Evolutionary conservation across 2,113 vertebrate species (phyloP), one percentile per base, ranked within the genome.

Genomic region (Petrocephalus microphthalmus): DNA sequence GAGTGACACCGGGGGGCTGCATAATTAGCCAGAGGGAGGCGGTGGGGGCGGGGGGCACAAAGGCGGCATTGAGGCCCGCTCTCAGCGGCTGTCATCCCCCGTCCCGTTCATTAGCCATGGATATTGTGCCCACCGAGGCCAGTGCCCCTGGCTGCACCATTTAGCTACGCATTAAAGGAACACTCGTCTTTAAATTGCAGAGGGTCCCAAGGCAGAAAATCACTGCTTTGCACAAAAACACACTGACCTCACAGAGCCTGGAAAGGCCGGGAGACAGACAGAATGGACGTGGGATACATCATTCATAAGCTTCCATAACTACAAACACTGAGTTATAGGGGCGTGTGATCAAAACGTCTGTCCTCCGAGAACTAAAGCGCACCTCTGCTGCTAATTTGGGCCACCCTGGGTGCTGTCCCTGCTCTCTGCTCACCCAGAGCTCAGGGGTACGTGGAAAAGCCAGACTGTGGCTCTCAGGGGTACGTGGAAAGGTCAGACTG

Each of bases 1-100:
- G 89, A 91, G 91, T 92, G 89, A 91, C 90, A 84, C 82, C 82
- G 89, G 88, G 54, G 71, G 78, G 87, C 84, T 85, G 87, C 82
- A 87, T 87, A 88, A 90, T 91, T 89, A 90, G 88, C 89, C 78
- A 0, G 13, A 53, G 83, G 42, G 64, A 91, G 89, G 87, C 90
- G 91, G 85, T 81, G 54, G 88, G 89, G 19, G 71, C 52, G 0
- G 67, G 67, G 15, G 60, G 25, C 85, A 89, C 67, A 87, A 89
- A 47, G 84, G 19, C 85, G 13, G 51, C 88, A 89, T 89, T 89
- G 67, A 89, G 85, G 78, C 53, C 25, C 33, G 25, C 47, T 83
- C 85, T 20, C 85, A n/a, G 52, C 11, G 25, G 71, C 84, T 89
- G 88, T 87, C 85, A 82, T 60, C 54, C 67, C 64, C 85, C 88